Percentiles rank a stretch among this genome's conserved stretches.
These are phyloP conservation scores for Luperina testacea DNA, from an alignment of 2,888 invertebrate species.

Conservation along the genomic window DNA sequence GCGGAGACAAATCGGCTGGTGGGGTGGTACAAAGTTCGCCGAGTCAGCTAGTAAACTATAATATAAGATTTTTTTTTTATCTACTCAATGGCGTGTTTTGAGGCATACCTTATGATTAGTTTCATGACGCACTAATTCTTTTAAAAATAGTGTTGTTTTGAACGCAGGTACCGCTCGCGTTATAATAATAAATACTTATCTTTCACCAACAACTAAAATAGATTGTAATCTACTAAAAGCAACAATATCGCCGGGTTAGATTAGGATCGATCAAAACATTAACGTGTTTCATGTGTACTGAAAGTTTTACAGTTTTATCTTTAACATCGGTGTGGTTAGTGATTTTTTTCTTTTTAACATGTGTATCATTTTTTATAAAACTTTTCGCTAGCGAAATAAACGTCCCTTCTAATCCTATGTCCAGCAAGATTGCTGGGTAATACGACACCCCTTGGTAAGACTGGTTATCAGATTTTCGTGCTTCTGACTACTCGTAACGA, in stretches of 20 bases:
- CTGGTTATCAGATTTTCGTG: too few species aligned
- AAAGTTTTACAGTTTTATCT: neutral
- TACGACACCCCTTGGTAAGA: too few species aligned
- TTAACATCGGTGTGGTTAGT: neutral
- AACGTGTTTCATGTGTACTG: slow-evolving; percentile 9
- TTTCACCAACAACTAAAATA: slow-evolving; percentile 32
- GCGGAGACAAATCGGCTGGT: too few species aligned
- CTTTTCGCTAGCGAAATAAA: too few species aligned
- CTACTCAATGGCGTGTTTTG: slow-evolving; percentile 8
- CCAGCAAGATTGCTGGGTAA: too few species aligned
- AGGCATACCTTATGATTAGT: slow-evolving; percentile 4
- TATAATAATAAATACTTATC: slow-evolving; percentile 49
- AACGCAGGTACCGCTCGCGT: slow-evolving; percentile 20
- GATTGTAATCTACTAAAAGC: slow-evolving; percentile 36
- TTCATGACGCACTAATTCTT: slow-evolving; percentile 36
- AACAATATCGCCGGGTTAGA: slow-evolving; percentile 13
- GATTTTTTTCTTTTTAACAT: too few species aligned
- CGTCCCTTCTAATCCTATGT: too few species aligned
- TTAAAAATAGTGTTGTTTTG: slow-evolving; percentile 31
- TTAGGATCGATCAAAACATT: slow-evolving; percentile 15
- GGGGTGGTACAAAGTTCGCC: too few species aligned
- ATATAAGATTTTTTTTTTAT: neutral
- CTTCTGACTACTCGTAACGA: too few species aligned
- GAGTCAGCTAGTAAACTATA: neutral
- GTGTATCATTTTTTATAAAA: too few species aligned